Evolutionary conservation across 2,797 vertebrate genomes (phyloP).

Genomic region (Champsocephalus gunnari): DNA sequence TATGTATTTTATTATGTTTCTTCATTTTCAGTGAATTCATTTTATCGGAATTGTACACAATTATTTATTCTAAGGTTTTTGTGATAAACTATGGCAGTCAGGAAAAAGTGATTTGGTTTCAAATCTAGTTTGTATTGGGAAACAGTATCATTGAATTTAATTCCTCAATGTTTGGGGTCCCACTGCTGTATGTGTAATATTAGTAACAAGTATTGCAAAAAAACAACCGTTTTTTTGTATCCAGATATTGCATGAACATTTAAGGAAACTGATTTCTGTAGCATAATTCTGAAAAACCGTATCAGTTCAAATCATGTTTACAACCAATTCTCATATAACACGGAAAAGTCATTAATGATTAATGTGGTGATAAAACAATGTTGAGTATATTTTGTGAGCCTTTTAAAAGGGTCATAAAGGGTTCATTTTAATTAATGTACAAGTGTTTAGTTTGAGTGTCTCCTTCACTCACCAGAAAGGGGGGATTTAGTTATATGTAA

Average conservation of each 20-base stretch:
- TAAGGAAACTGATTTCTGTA: not conserved
- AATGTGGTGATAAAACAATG: not conserved
- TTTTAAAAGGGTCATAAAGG: not conserved
- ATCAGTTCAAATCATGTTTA: not conserved
- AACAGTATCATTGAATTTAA: not conserved
- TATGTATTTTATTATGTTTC: too few relatives aligned
- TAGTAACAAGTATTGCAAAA: not conserved
- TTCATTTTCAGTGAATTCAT: too few relatives aligned
- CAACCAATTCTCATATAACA: not conserved
- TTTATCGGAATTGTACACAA: too few relatives aligned
- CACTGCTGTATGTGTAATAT: not conserved
- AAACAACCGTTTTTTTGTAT: not conserved
- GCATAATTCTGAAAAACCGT: not conserved
- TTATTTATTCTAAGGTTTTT: not conserved
- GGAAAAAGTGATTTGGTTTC: too few relatives aligned
- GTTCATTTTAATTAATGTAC: not conserved
- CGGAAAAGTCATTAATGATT: not conserved
- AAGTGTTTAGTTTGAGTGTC: not conserved
- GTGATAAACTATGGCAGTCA: too few relatives aligned
- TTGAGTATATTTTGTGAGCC: not conserved
- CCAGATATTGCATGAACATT: not conserved
- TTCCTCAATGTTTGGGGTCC: not conserved
- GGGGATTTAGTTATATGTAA: not conserved
- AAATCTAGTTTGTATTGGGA: too few relatives aligned
- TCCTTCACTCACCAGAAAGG: not conserved